Evolutionary conservation across 2,888 invertebrate species (phyloP), one percentile per base, ranked within the genome.

Genomic region (Clusia tigrina): DNA sequence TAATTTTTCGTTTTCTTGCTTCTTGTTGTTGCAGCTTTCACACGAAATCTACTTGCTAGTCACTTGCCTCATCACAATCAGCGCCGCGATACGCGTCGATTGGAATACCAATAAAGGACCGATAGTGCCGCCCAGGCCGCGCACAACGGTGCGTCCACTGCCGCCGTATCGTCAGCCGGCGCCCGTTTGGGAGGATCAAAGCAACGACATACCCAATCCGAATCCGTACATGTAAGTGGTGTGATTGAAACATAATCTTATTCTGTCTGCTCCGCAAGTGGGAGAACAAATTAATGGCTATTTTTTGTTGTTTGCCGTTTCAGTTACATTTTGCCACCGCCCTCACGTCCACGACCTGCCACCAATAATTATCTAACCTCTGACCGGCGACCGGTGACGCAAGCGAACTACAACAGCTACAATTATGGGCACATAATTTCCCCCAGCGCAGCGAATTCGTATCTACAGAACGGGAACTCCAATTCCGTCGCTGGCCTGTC

Each of bases 41-140:
- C 74, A 75, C 58, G 71, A 77, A 65, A 64, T 76, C 64, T 74
- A 76, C 67, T 70, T 80, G 69, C 77, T 83, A 73, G 79, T 81
- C 74, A 75, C 74, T 64, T 78, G 80, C 65, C 66, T 80, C 59
- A 69, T 71, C 56, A 73, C 77, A 25, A 53, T 77, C 78, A 85
- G 83, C 80, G 85, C 86, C 54, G 86, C 86, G 70, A 88, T 89
- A 84, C 87, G 86, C 83, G 89, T 89, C 65, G 87, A 87, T 78
- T 89, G 85, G 78, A 88, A 88, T 73, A 89, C 89, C 2, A 88
- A 86, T 71, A 85, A 78, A 5, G 89, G 89, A 18, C 88, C 88
- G 52, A 88, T 89, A 54, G 83, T 85, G 77, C 88, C 88, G 20
- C 87, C 88, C 58, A 81, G 85, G 66, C 86, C 87, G 65, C 86